Evolutionary conservation across 2,113 vertebrate genomes (phyloP).

Genomic region (Hiodon alosoides): DNA sequence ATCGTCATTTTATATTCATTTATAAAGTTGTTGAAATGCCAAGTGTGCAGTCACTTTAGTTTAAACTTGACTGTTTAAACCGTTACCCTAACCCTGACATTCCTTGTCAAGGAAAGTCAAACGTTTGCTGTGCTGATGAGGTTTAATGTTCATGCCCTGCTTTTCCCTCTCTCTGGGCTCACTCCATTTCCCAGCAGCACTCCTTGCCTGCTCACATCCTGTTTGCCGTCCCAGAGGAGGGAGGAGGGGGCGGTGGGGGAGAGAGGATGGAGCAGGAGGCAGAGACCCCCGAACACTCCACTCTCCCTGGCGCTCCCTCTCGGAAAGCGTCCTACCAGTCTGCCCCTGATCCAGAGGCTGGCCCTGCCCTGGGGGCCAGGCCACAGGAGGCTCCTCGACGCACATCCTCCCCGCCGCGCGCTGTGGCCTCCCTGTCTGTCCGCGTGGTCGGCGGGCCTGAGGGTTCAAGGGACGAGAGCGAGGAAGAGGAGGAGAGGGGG

Average conservation of each 20-base stretch:
- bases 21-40: too few relatives aligned
- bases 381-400: slow-evolving; percentile 45
- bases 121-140: not conserved
- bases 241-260: slow-evolving; percentile 36
- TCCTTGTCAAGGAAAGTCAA: not conserved
- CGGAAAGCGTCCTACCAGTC: not conserved
- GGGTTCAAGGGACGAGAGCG: slow-evolving; percentile 46
- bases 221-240: slow-evolving; percentile 35
- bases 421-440: slow-evolving; percentile 67
- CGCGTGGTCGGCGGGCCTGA: slow-evolving; percentile 63
- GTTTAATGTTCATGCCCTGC: not conserved
- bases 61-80: too few relatives aligned
- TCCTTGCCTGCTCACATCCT: slow-evolving; percentile 32
- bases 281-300: not conserved
- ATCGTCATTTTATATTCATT: too few relatives aligned
- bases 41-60: too few relatives aligned
- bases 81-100: not conserved
- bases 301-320: not conserved
- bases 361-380: slow-evolving; percentile 25
- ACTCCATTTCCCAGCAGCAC: slow-evolving; percentile 35
- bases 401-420: slow-evolving; percentile 55
- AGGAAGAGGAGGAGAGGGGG: slow-evolving; percentile 44
- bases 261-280: slow-evolving; percentile 20
- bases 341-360: slow-evolving; percentile 9
- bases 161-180: not conserved